These are phyloP conservation scores for Clamator glandarius DNA, from an alignment of 2,797 vertebrate genomes.

Conservation along the genomic window DNA sequence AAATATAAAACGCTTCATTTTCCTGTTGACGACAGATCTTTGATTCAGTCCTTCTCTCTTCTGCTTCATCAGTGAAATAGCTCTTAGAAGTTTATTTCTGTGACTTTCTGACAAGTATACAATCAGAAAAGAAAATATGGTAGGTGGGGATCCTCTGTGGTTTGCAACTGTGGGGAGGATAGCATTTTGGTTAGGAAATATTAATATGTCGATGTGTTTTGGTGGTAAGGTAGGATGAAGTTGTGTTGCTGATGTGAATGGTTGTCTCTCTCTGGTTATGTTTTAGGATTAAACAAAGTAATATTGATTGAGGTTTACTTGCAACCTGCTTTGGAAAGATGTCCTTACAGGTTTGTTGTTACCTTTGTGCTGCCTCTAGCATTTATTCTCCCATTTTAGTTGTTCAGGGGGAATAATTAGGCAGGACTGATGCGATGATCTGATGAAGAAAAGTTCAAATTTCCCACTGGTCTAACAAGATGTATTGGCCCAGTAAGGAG, in stretches of 20 bases:
- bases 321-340: not conserved
- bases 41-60: not conserved
- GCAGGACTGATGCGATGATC: not conserved
- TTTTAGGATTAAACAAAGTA: not conserved
- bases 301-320: not conserved
- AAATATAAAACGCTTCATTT: not conserved
- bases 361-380: not conserved
- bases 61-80: not conserved
- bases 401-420: not conserved
- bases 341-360: not conserved
- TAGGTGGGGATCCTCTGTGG: accelerated
- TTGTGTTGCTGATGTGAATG: not conserved
- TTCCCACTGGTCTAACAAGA: not conserved
- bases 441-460: not conserved
- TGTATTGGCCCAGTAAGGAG: not conserved
- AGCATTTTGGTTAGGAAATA: not conserved
- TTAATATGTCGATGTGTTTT: not conserved
- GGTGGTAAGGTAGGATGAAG: not conserved
- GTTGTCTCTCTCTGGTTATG: not conserved
- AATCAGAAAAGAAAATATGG: not conserved
- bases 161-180: not conserved
- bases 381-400: not conserved
- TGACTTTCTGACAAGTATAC: not conserved
- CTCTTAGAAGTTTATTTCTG: not conserved
- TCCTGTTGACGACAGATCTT: not conserved